Conservation (phyloP, 2,888 invertebrate genomes). For the Harpalus rufipes region DNA sequence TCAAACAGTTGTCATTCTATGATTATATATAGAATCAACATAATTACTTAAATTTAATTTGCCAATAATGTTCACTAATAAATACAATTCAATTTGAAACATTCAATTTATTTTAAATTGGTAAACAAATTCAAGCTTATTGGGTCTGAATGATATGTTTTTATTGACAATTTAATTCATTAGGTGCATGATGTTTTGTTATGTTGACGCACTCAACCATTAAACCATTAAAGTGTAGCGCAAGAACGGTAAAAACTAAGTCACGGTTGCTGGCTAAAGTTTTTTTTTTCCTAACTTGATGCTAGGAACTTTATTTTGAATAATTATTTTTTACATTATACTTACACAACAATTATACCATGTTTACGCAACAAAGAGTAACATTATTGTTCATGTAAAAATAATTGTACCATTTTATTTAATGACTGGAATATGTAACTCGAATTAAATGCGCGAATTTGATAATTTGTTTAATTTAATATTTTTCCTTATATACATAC, state of each 20-base stretch:
- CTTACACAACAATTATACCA: slow-evolving; percentile 8
- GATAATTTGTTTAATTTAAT: too few relatives aligned
- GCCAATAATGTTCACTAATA: neutral
- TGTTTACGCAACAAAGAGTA: neutral
- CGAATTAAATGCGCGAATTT: neutral
- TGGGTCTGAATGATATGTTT: slow-evolving; percentile 2
- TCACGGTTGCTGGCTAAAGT: slow-evolving; percentile 20
- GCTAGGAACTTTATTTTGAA: slow-evolving; percentile 7
- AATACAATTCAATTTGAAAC: neutral
- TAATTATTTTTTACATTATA: slow-evolving; percentile 22
- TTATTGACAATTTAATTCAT: slow-evolving; percentile 19
- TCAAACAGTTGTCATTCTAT: neutral
- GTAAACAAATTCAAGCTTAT: slow-evolving; percentile 2
- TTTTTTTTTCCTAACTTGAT: slow-evolving; percentile 11
- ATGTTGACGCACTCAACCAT: slow-evolving; percentile 14
- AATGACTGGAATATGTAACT: neutral
- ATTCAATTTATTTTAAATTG: neutral
- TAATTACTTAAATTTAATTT: neutral
- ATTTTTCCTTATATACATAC: too few relatives aligned
- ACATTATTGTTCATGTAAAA: neutral
- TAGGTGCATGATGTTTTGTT: slow-evolving; percentile 31
- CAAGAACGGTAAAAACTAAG: slow-evolving; percentile 36
- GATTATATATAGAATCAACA: neutral
- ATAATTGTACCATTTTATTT: neutral
- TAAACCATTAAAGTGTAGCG: slow-evolving; percentile 39